Evolutionary conservation across 1,140 invertebrate species (phyloP).

Genomic region (Reticulitermes speratus): DNA sequence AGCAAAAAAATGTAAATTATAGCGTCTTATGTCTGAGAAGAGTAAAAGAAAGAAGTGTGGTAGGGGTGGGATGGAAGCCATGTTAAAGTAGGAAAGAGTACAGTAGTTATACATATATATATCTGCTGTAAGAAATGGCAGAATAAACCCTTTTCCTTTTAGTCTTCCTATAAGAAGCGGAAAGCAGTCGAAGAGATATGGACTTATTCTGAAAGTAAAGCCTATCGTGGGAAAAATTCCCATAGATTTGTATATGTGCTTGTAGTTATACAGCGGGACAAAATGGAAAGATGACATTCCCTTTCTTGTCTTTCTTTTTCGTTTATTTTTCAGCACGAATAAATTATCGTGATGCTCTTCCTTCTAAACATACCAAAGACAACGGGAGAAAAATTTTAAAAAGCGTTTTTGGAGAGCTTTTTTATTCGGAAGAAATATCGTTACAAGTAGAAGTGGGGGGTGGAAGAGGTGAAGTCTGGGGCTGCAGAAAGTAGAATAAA

Average conservation of each 20-base stretch:
- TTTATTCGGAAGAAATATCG: background rate
- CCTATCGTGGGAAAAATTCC: slow-evolving; percentile 10
- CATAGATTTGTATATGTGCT: slow-evolving; percentile 12
- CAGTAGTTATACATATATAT: slow-evolving; percentile 3
- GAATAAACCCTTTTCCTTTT: background rate
- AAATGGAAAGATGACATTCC: slow-evolving; percentile 14
- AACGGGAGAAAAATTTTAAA: slow-evolving; percentile 17
- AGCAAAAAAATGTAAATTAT: background rate
- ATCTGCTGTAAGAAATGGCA: background rate
- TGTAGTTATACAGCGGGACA: background rate
- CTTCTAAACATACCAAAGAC: background rate
- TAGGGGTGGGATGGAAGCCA: background rate
- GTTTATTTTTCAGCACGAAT: slow-evolving; percentile 8
- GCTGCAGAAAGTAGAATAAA: background rate
- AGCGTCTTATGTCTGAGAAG: background rate
- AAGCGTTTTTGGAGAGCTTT: slow-evolving; percentile 18
- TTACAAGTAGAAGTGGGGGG: background rate
- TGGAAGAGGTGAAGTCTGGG: background rate
- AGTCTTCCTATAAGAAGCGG: background rate
- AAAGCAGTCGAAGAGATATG: background rate
- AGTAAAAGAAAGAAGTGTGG: background rate
- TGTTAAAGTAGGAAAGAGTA: background rate
- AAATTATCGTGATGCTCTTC: slow-evolving; percentile 7
- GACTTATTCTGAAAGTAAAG: background rate
- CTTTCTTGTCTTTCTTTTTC: background rate